A percentile compares a stretch with the other conserved stretches of the same genome.
Evolutionary conservation across 1,140 invertebrate genomes (phyloP).

Genomic region (Archegozetes longisetosus): DNA sequence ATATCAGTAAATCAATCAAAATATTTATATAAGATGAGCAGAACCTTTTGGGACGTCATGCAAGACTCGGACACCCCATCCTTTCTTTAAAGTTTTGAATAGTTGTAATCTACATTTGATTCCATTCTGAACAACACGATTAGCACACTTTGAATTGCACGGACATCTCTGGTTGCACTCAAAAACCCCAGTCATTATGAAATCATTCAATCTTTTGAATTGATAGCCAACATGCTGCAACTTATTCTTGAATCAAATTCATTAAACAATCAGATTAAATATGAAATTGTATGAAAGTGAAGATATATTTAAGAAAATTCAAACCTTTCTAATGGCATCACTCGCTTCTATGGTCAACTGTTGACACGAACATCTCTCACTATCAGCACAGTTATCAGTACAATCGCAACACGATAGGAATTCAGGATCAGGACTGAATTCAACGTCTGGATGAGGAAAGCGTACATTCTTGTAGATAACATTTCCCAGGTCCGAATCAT

Average conservation of each 20-base stretch:
- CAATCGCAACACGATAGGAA: slow-evolving; percentile 54
- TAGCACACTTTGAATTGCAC: slow-evolving; percentile 54
- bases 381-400: slow-evolving; percentile 30
- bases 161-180: slow-evolving; percentile 78
- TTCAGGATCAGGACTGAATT: background rate
- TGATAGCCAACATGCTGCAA: slow-evolving; percentile 31
- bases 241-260: background rate
- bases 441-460: background rate
- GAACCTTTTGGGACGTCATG: slow-evolving; percentile 50
- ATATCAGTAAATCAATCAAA: background rate
- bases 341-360: slow-evolving; percentile 29
- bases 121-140: slow-evolving; percentile 74
- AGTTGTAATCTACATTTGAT: slow-evolving; percentile 12
- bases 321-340: slow-evolving; percentile 51
- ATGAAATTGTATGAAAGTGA: background rate
- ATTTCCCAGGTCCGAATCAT: background rate
- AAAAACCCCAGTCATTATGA: slow-evolving; percentile 37
- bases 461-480: slow-evolving; percentile 2
- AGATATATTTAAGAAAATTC: background rate
- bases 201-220: slow-evolving; percentile 40
- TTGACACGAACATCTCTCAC: slow-evolving; percentile 30
- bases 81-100: slow-evolving; percentile 27
- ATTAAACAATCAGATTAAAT: too few species aligned
- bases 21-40: slow-evolving; percentile 40
- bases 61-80: slow-evolving; percentile 78